These are phyloP conservation scores for Keiferia lycopersicella DNA, from an alignment of 2,888 invertebrate species.

Conservation along the genomic window DNA sequence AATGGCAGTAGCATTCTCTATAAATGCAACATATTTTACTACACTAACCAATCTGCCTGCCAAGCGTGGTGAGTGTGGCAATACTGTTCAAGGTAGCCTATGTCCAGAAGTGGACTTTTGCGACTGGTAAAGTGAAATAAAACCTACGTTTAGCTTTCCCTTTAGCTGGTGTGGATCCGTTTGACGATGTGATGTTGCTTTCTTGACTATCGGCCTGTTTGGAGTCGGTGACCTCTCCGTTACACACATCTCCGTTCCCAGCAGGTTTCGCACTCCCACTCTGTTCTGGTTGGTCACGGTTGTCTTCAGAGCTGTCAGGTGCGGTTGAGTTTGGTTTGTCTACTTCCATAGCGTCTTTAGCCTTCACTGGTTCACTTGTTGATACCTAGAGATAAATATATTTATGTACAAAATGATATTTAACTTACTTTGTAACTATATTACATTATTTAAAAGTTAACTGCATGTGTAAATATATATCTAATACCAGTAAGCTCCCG, in stretches of 20 bases:
- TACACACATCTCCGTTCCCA: conserved; percentile 59
- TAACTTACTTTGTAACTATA: no score
- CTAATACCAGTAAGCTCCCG: no score
- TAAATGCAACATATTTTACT: no score
- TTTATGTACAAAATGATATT: no score
- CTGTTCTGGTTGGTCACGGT: conserved; percentile 66
- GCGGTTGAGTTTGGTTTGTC: conserved; percentile 55
- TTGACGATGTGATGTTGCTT: conserved; percentile 74
- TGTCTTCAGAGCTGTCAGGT: conserved; percentile 75
- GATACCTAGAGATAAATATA: conserved; percentile 57
- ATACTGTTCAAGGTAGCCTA: no score
- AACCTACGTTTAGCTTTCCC: conserved; percentile 66
- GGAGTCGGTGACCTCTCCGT: conserved; percentile 74
- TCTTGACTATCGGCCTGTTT: conserved; percentile 66
- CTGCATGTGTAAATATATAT: no score
- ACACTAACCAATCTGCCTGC: no score
- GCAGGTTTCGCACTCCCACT: conserved; percentile 57
- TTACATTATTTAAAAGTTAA: no score
- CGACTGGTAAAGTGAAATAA: not conserved
- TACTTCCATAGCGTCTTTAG: conserved; percentile 54
- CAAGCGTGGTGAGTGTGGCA: no score
- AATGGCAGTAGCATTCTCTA: no score
- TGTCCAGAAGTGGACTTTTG: not conserved
- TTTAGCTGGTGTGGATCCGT: conserved; percentile 72
- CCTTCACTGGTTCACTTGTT: conserved; percentile 64